Evolutionary conservation across 2,797 vertebrate genomes (phyloP), one percentile per base, ranked within the genome.

Genomic region (Linurgus olivaceus): DNA sequence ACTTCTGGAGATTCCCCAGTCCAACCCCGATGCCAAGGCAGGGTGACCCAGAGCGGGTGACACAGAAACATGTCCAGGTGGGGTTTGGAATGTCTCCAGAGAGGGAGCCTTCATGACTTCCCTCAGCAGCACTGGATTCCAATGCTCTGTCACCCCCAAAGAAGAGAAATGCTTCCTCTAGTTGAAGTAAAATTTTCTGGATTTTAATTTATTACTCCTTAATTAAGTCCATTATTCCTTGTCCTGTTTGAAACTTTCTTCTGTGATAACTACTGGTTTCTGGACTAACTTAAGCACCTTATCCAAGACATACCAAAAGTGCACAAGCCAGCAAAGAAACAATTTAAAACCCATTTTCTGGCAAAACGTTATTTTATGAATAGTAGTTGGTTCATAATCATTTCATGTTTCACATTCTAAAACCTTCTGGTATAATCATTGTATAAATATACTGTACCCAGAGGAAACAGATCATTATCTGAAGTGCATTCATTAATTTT

Each of bases 401-500:
- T 92, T 96, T 96, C 55, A 96, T 73, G 96, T 97, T 96, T 97
- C 90, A 85, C 93, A 97, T 87, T 96, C 94, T 89, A 94, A 97
- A 96, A 97, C 85, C 82, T 94, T 65, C 78, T 96, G 65, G 93
- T 96, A 96, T 94, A 96, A 92, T 96, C 86, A 95, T 62, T 96
- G 95, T 97, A 97, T 97, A 97, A 97, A 96, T 97, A 97, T 55
- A 96, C 92, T 80, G 63, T 84, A 90, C 91, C 77, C 85, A 96
- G 79, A 97, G 96, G 97, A 98, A 96, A 97, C 76, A 94, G 95
- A 97, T 98, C 94, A 98, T 97, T 97, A 98, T 93, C 96, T 97
- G 95, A 97, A 98, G 96, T 96, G 88, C 66, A 97, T 96, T 88
- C 89, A 97, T 97, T 98, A 94, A 97, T 98, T 98, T 97, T 97